Base-by-base conservation (phyloP, 2,888 invertebrate genomes). In the Lycaena phlaeas region DNA sequence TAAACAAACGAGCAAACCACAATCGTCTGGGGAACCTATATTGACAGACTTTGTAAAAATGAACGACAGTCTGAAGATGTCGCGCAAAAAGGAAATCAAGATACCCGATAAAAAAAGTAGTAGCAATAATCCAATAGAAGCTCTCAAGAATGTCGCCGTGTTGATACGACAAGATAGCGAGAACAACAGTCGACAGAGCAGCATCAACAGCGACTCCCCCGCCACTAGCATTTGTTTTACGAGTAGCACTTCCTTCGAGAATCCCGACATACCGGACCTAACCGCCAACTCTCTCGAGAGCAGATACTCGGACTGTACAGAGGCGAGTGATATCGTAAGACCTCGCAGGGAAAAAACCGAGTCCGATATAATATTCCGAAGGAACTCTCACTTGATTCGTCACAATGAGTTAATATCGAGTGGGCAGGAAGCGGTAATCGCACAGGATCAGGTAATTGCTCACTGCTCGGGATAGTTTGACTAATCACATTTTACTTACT, bases 281-380 rank as follows among this genome's bases (percentile, higher is more conserved):
- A 75, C 81, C 31, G 75, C 70, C 3, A 57, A 68, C 47, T 66
- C 72, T 2, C 48, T 75, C 22, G 74, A 81, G 53, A 71, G 58
- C 59, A 62, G 67, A 22, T 11, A 15, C 14, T 22, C 15, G 39
- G 39, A 57, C 41, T 49, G 71, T 60, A 59, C 68, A 58, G 66
- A 68, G 39, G 36, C 61, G 4, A 61, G 49, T 55, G 73, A 75
- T 61, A 77, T 88, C 51, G 67, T 90, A 54, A 87, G 88, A 60
- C 93, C 92, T 38, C 87, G 94, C 61, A 87, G 94, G 59, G 94
- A 95, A 87, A 94, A 94, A 86, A 95, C 94, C 64, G 94, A 95
- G 82, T 94, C 93, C 46, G 93, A 93, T 73, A 93, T 94, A 67
- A 90, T 93, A 57, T 88, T 92, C 65, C 87, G 91, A 59, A 89